Evolutionary conservation across 2,888 invertebrate genomes (phyloP).

Genomic region (Merodon equestris): DNA sequence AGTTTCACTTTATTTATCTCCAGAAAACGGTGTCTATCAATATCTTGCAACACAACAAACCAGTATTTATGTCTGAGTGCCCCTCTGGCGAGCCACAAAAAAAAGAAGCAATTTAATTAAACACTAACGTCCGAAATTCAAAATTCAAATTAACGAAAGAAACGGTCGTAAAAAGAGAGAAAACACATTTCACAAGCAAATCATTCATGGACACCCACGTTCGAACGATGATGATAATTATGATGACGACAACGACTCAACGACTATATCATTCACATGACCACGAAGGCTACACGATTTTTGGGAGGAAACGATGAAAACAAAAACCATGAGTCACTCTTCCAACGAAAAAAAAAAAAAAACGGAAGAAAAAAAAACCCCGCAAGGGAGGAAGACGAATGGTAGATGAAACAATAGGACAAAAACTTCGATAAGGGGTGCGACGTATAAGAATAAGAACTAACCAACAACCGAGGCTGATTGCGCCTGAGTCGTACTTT

Average conservation of each 20-base stretch:
- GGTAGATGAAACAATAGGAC: not conserved
- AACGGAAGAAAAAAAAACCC: too few species aligned
- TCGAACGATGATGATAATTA: too few species aligned
- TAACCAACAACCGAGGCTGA: conserved; percentile 53
- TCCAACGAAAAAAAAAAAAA: too few species aligned
- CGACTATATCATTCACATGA: conserved; percentile 56
- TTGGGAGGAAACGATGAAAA: conserved; percentile 34
- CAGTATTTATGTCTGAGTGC: too few species aligned
- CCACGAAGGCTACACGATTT: conserved; percentile 46
- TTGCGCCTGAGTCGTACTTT: conserved; percentile 53
- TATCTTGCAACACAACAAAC: too few species aligned
- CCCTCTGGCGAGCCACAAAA: too few species aligned
- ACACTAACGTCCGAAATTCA: conserved; percentile 15
- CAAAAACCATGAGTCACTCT: conserved; percentile 48
- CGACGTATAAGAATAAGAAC: conserved; percentile 5
- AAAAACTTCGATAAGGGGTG: conserved; percentile 18
- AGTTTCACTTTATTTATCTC: too few species aligned
- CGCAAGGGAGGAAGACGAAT: not conserved
- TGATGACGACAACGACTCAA: not conserved
- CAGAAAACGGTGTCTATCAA: too few species aligned
- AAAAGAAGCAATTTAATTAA: too few species aligned
- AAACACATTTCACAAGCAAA: conserved; percentile 36
- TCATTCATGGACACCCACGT: conserved; percentile 43
- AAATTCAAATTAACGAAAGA: conserved; percentile 37
- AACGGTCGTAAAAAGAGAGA: too few species aligned